These are phyloP conservation scores for Misgurnus mizolepis DNA, from an alignment of 2,113 vertebrate genomes.

Conservation along the genomic window DNA sequence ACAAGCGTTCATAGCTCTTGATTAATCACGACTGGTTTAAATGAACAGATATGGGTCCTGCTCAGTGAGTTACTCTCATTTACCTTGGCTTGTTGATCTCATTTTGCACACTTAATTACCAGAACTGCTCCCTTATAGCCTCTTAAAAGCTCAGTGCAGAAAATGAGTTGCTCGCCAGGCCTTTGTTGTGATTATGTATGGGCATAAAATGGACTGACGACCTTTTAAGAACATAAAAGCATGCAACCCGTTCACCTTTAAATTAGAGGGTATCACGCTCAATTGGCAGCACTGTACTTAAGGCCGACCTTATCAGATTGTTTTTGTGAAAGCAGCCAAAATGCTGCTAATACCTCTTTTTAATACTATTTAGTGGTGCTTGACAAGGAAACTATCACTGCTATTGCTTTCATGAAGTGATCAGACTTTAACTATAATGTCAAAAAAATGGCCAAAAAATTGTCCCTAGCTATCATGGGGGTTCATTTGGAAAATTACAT, in stretches of 20 bases:
- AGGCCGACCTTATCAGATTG: neutral
- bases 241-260: conserved; percentile 10
- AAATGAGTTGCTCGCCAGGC: conserved; percentile 1
- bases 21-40: conserved; percentile 58
- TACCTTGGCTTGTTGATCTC: conserved; percentile 50
- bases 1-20: conserved; percentile 34
- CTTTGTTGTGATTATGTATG: conserved; percentile 37
- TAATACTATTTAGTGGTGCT: neutral
- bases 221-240: conserved; percentile 14
- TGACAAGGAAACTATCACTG: neutral
- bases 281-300: neutral
- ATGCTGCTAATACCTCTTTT: neutral
- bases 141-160: conserved; percentile 14
- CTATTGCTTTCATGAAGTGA: too few species aligned
- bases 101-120: conserved; percentile 41
- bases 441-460: too few species aligned
- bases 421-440: too few species aligned
- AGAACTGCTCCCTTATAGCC: conserved; percentile 30
- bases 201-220: conserved; percentile 18
- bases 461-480: too few species aligned
- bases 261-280: neutral
- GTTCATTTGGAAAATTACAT: too few species aligned
- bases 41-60: conserved; percentile 48
- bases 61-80: conserved; percentile 36
- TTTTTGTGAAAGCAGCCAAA: neutral